phyloP scores from a whole-genome alignment of 2,113 vertebrate species.

The Jaculus jaculus region DNA sequence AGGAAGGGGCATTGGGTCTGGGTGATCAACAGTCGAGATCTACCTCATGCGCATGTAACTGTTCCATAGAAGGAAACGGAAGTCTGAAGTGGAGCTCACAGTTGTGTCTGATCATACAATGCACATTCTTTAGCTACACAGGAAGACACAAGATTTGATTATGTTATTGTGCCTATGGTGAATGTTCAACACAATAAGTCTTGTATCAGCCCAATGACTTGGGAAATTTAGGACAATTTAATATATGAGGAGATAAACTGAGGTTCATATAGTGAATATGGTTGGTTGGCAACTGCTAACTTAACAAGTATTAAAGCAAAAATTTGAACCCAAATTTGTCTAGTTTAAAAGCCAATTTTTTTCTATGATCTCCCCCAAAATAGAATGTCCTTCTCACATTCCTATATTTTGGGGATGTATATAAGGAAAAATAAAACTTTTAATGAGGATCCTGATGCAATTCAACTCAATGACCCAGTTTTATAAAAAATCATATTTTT shows the following conservation, averaged over 20 bases:
- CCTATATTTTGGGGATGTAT: conserved; percentile 6
- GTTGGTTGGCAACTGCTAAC: neutral
- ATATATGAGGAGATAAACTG: neutral
- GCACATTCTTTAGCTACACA: neutral
- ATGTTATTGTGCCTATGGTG: neutral
- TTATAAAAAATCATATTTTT: conserved; percentile 25
- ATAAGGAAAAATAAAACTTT: conserved; percentile 52
- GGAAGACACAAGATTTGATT: neutral
- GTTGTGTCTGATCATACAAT: neutral
- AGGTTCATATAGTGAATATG: neutral
- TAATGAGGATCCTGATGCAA: conserved; percentile 67
- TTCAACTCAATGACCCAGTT: conserved; percentile 51
- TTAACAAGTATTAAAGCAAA: neutral
- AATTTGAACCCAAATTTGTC: neutral
- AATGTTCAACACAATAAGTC: neutral
- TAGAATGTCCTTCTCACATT: conserved; percentile 13
- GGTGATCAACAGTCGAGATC: neutral
- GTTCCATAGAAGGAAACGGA: neutral
- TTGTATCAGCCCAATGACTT: neutral
- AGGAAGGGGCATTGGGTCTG: neutral
- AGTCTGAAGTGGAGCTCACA: neutral
- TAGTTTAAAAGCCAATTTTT: conserved; percentile 18
- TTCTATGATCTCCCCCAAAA: conserved; percentile 18
- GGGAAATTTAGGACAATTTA: neutral
- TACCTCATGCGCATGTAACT: accelerated